Percentiles rank a stretch among this genome's conserved stretches.
Conservation (phyloP, 30 jellyfish, hydroid and myxozoan genomes). For the Hydractinia echinata region DNA sequence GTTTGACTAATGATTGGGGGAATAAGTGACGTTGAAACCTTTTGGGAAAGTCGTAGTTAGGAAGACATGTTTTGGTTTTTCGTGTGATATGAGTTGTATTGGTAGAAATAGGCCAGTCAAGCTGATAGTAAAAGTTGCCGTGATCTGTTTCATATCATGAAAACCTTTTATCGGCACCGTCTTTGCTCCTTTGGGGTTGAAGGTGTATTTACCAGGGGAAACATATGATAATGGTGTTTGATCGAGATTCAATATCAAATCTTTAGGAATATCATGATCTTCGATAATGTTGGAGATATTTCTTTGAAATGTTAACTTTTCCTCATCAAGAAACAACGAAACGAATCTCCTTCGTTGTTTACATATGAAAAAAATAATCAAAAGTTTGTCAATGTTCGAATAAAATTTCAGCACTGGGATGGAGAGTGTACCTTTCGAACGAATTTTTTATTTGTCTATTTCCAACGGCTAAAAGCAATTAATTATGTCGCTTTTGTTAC, state of each 20-base stretch:
- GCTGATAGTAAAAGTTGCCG: conserved; percentile 14
- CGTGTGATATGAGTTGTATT: conserved; percentile 20
- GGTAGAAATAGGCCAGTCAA: conserved; percentile 21
- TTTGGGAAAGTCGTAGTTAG: too few relatives aligned
- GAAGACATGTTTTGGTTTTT: conserved; percentile 7
- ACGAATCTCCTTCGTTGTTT: too few relatives aligned
- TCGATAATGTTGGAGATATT: conserved; percentile 14
- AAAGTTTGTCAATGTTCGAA: too few relatives aligned
- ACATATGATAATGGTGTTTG: conserved; percentile 18
- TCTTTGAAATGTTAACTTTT: background rate
- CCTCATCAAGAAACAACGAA: background rate
- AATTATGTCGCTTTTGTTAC: background rate
- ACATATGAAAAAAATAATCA: too few relatives aligned
- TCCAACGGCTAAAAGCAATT: background rate
- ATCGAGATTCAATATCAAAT: background rate
- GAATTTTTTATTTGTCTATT: background rate
- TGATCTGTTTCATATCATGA: conserved; percentile 12
- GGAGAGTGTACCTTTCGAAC: background rate
- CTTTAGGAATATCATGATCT: background rate
- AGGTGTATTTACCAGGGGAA: conserved; percentile 10
- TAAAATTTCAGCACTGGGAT: conserved; percentile 6
- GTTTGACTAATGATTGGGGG: background rate
- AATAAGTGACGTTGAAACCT: too few relatives aligned
- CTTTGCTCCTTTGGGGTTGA: conserved; percentile 3
- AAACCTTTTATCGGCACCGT: conserved; percentile 18